These are phyloP conservation scores for Aegypius monachus DNA, from an alignment of 2,113 vertebrate species.

Conservation along the genomic window DNA sequence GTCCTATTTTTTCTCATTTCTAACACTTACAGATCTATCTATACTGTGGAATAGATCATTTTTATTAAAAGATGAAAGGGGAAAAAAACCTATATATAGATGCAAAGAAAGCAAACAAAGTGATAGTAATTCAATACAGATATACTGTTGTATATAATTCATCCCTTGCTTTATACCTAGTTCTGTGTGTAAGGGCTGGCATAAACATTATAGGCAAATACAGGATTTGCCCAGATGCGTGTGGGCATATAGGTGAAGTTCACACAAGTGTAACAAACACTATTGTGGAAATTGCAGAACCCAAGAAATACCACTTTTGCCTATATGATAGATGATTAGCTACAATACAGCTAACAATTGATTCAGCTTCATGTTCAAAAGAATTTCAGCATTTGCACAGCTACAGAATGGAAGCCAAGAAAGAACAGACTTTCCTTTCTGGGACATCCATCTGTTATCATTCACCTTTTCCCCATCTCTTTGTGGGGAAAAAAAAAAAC, in stretches of 20 bases:
- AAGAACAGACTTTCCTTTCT: constrained; percentile 6
- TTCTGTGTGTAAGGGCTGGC: neutral
- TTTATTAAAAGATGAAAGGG: neutral
- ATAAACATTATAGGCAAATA: neutral
- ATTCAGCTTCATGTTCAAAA: constrained; percentile 34
- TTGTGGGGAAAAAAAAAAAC: neutral
- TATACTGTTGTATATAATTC: neutral
- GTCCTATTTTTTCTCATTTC: constrained; percentile 78
- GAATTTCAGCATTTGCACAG: constrained; percentile 41
- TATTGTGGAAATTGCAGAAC: neutral
- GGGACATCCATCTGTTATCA: neutral
- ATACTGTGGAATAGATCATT: neutral
- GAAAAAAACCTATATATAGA: neutral
- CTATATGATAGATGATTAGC: neutral
- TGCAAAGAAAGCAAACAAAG: neutral
- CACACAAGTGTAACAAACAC: neutral
- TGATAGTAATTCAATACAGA: neutral
- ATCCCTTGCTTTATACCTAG: neutral
- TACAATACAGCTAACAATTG: neutral
- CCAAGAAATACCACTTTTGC: constrained; percentile 23
- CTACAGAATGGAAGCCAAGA: constrained; percentile 16
- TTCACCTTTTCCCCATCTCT: neutral
- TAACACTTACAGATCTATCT: neutral
- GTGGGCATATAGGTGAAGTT: neutral
- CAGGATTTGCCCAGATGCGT: neutral